Evolutionary conservation across 2,888 invertebrate species (phyloP).

Genomic region (Hylaea fasciaria): DNA sequence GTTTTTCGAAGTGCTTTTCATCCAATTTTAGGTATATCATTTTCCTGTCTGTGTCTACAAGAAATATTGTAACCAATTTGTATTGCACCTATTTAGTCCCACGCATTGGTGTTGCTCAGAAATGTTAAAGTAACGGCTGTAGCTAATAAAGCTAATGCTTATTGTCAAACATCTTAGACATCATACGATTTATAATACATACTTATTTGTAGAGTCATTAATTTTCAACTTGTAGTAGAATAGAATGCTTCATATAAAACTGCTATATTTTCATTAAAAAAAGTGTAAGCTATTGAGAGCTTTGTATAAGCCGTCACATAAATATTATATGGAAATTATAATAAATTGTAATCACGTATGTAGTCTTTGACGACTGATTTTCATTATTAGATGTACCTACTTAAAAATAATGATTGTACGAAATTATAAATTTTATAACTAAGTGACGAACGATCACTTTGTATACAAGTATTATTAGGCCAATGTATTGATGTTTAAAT

Average conservation of each 20-base stretch:
- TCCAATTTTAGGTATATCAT: conserved; percentile 4
- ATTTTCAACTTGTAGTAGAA: conserved; percentile 1
- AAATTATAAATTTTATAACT: conserved; percentile 40
- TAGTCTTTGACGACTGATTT: conserved; percentile 81
- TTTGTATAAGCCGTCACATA: conserved; percentile 63
- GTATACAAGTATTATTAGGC: conserved; percentile 67
- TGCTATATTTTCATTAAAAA: conserved; percentile 18
- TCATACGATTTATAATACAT: background rate
- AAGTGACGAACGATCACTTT: conserved; percentile 40
- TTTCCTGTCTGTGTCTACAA: conserved; percentile 12
- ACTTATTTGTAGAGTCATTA: background rate
- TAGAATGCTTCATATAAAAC: conserved; percentile 7
- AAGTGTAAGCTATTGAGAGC: conserved; percentile 56
- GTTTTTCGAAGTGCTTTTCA: conserved; percentile 16
- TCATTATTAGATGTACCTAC: conserved; percentile 65
- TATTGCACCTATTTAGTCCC: conserved; percentile 11
- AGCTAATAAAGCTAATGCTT: conserved; percentile 8
- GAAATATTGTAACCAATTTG: conserved; percentile 14
- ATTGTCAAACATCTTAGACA: background rate
- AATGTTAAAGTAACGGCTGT: conserved; percentile 23
- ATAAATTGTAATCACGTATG: conserved; percentile 36
- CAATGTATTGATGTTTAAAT: conserved; percentile 61
- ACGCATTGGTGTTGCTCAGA: conserved; percentile 42
- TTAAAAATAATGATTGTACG: conserved; percentile 57
- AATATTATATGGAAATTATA: conserved; percentile 40